phyloP scores from a whole-genome alignment of 2,797 vertebrate genomes.

The Xerus rutilus region DNA sequence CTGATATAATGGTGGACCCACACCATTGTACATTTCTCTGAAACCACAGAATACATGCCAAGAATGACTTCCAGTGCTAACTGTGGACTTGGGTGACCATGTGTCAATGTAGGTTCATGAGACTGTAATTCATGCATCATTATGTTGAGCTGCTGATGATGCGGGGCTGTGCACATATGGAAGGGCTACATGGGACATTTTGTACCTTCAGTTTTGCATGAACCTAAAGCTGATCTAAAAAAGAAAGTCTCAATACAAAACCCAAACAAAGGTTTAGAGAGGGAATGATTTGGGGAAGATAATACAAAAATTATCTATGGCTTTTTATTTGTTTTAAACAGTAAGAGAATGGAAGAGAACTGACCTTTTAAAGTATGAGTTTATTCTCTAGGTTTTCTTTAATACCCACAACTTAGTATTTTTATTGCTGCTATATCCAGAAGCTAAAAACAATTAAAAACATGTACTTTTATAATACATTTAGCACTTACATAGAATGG shows the following conservation, averaged over 20 bases:
- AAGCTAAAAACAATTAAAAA: slow-evolving; percentile 59
- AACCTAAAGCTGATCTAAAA: neutral
- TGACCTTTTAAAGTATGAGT: slow-evolving; percentile 61
- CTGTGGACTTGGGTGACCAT: neutral
- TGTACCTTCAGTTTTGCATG: neutral
- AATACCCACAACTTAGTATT: slow-evolving; percentile 70
- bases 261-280: neutral
- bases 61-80: neutral
- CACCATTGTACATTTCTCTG: neutral
- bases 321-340: slow-evolving; percentile 45
- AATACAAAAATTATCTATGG: neutral
- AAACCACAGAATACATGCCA: neutral
- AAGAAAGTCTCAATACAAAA: neutral
- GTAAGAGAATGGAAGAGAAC: slow-evolving; percentile 39
- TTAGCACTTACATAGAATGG: slow-evolving; percentile 33
- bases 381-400: slow-evolving; percentile 71
- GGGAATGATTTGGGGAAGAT: neutral
- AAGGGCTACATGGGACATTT: neutral
- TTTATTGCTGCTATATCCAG: slow-evolving; percentile 69
- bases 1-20: too few relatives aligned
- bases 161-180: fast-evolving
- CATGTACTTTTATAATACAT: slow-evolving; percentile 55
- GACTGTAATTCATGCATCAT: neutral
- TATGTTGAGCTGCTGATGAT: neutral
- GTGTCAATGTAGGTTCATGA: neutral